Conservation (phyloP, 2,113 vertebrate species). For the Eulemur rufifrons region DNA sequence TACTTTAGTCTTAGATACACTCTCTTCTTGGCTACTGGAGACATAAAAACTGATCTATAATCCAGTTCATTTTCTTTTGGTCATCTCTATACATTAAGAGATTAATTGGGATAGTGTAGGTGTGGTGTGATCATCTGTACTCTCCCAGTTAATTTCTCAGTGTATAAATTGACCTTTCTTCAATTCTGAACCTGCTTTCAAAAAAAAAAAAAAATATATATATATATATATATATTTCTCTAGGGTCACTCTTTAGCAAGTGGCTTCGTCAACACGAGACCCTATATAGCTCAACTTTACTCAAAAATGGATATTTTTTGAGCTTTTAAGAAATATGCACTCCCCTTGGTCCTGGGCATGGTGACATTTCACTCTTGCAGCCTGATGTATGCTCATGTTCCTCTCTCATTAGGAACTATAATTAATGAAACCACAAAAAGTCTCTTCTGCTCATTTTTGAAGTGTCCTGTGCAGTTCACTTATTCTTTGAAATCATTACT, state of each 20-base stretch:
- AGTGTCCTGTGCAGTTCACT: slow-evolving; percentile 10
- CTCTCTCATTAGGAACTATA: slow-evolving; percentile 17
- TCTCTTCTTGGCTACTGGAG: not conserved
- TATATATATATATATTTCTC: not conserved
- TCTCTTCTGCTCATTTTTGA: slow-evolving; percentile 27
- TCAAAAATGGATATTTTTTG: not conserved
- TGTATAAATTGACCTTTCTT: not conserved
- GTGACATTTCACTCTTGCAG: not conserved
- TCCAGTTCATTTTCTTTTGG: not conserved
- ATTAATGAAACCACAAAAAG: slow-evolving; percentile 51
- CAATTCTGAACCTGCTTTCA: not conserved
- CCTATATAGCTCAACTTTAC: not conserved
- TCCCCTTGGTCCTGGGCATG: not conserved
- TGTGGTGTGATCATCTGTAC: not conserved
- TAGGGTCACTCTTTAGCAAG: not conserved
- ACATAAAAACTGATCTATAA: not conserved
- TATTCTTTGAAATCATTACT: slow-evolving; percentile 53
- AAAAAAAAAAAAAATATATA: too few species aligned
- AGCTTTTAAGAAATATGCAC: not conserved
- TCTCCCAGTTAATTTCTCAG: not conserved
- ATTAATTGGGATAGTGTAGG: not conserved
- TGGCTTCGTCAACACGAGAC: not conserved
- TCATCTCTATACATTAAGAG: not conserved
- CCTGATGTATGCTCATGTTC: not conserved
- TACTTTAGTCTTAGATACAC: not conserved